These are phyloP conservation scores for Lottia gigantea DNA, from an alignment of 2,888 invertebrate species.

Conservation along the genomic window DNA sequence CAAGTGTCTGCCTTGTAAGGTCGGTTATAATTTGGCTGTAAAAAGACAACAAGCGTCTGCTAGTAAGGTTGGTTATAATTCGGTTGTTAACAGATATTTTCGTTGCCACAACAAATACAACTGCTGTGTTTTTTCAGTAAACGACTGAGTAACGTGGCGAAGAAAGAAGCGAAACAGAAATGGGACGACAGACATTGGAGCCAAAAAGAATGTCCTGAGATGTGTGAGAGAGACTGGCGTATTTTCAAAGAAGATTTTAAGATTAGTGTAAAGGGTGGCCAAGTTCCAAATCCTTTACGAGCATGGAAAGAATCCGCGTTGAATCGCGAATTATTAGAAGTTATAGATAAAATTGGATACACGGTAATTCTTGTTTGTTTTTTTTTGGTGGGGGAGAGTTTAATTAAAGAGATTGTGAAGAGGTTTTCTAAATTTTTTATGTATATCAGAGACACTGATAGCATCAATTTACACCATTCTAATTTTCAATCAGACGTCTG, in stretches of 20 bases:
- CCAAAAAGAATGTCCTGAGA: conserved; percentile 91
- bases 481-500: no score
- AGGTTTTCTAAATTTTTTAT: no score
- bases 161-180: conserved; percentile 96
- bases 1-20: no score
- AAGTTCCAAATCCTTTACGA: conserved; percentile 94
- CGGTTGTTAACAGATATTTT: no score
- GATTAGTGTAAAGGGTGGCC: conserved; percentile 96
- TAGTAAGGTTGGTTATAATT: no score
- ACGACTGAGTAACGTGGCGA: conserved; percentile 89
- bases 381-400: no score
- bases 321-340: conserved; percentile 89
- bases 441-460: no score
- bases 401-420: no score
- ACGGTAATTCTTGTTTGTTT: conserved; percentile 70
- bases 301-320: conserved; percentile 90
- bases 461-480: no score
- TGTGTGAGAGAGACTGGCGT: conserved; percentile 99
- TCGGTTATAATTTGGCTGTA: no score
- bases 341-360: conserved; percentile 94
- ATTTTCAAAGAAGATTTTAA: conserved; percentile 99
- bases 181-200: conserved; percentile 99
- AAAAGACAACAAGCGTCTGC: no score
- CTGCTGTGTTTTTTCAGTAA: conserved; percentile 43
- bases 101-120: no score